These are phyloP conservation scores for Ophraella communa DNA, from an alignment of 2,888 invertebrate species.

Conservation along the genomic window DNA sequence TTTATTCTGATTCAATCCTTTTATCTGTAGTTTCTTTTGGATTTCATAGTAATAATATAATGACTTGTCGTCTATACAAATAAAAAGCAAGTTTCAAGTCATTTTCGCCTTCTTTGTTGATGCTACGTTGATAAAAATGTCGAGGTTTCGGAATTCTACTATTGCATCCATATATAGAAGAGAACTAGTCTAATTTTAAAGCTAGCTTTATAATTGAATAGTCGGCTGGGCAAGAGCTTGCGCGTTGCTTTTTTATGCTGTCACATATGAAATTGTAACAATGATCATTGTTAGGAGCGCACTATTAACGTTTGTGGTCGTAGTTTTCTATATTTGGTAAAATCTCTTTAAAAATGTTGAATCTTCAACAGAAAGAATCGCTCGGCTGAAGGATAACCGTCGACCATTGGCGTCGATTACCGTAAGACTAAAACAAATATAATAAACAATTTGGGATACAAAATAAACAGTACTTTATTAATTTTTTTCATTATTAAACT, in stretches of 20 bases:
- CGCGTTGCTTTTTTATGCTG: constrained; percentile 15
- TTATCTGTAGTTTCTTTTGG: too few species aligned
- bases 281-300: constrained; percentile 32
- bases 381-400: constrained; percentile 12
- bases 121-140: background rate
- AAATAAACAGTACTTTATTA: too few species aligned
- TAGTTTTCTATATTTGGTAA: constrained; percentile 27
- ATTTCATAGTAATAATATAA: background rate
- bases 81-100: background rate
- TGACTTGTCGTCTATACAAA: too few species aligned
- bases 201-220: constrained; percentile 24
- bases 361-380: constrained; percentile 22
- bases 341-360: constrained; percentile 24
- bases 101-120: background rate
- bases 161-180: constrained; percentile 17
- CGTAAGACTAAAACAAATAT: background rate
- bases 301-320: constrained; percentile 23
- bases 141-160: constrained; percentile 5
- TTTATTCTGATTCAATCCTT: too few species aligned
- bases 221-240: constrained; percentile 7
- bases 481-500: too few species aligned
- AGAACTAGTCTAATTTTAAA: constrained; percentile 20
- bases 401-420: background rate
- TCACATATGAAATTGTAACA: constrained; percentile 29
- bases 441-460: background rate